phyloP scores from a whole-genome alignment of 2,113 vertebrate genomes.

The Ictalurus furcatus region DNA sequence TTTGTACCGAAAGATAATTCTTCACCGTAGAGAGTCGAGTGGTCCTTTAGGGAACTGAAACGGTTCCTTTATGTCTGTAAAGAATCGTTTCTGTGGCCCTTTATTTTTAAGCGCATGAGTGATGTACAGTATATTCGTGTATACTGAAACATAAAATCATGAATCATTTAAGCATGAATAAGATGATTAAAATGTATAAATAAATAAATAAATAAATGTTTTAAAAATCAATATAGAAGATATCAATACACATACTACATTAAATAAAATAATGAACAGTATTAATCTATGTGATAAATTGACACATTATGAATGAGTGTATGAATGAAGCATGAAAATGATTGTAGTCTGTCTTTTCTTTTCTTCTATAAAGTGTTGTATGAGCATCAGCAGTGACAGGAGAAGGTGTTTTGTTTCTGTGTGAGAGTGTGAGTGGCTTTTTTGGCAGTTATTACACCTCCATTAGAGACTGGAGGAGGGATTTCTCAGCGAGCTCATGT shows the following conservation, averaged over 20 bases:
- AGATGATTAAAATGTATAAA: background rate
- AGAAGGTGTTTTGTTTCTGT: background rate
- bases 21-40: too few species aligned
- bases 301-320: background rate
- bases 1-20: too few species aligned
- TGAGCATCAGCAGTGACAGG: background rate
- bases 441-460: conserved; percentile 40
- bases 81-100: background rate
- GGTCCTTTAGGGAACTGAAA: too few species aligned
- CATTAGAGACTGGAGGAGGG: conserved; percentile 42
- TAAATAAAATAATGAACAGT: background rate
- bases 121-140: background rate
- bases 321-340: too few species aligned
- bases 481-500: conserved; percentile 45
- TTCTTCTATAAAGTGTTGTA: background rate
- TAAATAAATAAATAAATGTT: background rate
- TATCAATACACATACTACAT: too few species aligned
- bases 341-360: background rate
- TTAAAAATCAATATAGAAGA: too few species aligned
- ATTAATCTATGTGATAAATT: background rate
- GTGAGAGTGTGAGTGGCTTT: conserved; percentile 20
- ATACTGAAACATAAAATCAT: too few species aligned
- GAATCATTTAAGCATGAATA: background rate
- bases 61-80: background rate
- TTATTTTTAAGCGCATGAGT: background rate